A percentile compares a stretch with the other conserved stretches of the same genome.
Conservation (phyloP, 2,888 invertebrate genomes). For the Alloplasta piceator region DNA sequence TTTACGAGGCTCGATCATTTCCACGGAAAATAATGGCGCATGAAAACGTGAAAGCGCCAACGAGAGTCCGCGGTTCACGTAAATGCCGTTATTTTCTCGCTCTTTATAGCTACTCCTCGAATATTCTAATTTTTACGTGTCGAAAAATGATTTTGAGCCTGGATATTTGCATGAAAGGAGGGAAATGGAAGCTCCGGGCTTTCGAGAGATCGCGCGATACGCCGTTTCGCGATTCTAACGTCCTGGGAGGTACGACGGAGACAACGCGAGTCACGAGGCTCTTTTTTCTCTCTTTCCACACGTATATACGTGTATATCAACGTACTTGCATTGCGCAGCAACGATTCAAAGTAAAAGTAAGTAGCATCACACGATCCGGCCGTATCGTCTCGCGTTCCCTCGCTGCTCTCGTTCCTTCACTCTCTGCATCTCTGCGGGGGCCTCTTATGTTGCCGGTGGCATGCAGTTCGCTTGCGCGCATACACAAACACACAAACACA, state of each 20-base stretch:
- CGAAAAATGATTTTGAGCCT: neutral
- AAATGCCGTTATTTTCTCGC: too few relatives aligned
- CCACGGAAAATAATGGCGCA: too few relatives aligned
- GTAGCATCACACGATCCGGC: constrained; percentile 69
- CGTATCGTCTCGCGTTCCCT: constrained; percentile 57
- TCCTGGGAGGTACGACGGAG: constrained; percentile 49
- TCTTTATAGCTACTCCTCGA: too few relatives aligned
- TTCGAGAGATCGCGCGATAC: constrained; percentile 13
- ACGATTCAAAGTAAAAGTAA: constrained; percentile 69
- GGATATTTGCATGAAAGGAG: constrained; percentile 2
- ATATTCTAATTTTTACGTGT: too few relatives aligned
- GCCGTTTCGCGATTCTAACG: constrained; percentile 37
- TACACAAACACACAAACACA: constrained; percentile 21
- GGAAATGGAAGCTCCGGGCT: constrained; percentile 55
- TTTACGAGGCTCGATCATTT: too few relatives aligned
- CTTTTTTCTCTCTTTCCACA: constrained; percentile 25
- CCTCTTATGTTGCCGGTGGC: constrained; percentile 11
- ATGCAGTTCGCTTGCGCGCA: neutral
- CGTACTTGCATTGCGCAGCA: neutral
- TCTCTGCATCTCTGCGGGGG: constrained; percentile 19
- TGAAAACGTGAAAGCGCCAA: too few relatives aligned
- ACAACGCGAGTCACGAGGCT: constrained; percentile 61
- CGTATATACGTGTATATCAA: neutral
- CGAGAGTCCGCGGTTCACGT: too few relatives aligned
- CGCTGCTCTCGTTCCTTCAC: constrained; percentile 37